These are phyloP conservation scores for Proales similis DNA, from an alignment of 1,140 invertebrate species.

Conservation along the genomic window DNA sequence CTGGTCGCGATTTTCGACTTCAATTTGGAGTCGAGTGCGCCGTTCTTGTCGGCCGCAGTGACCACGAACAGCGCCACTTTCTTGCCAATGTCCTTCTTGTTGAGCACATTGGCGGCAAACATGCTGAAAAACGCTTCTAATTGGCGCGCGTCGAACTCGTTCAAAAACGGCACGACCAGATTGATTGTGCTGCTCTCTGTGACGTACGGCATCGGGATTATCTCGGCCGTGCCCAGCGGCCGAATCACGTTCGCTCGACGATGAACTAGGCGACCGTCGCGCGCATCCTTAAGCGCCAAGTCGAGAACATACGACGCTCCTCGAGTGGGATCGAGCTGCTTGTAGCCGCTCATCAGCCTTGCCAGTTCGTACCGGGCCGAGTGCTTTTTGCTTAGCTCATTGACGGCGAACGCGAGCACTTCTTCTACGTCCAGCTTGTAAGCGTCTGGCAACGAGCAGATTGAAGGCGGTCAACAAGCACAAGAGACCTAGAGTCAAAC, in stretches of 20 bases:
- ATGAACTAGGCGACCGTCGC: constrained; percentile 40
- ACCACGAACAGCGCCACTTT: constrained; percentile 23
- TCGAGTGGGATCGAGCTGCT: constrained; percentile 72
- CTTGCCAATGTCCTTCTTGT: constrained; percentile 34
- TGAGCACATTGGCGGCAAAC: constrained; percentile 18
- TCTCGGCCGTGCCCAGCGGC: constrained; percentile 71
- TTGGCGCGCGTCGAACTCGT: constrained; percentile 10
- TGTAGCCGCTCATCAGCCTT: constrained; percentile 69
- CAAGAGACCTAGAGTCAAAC: constrained; percentile 40
- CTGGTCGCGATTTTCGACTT: constrained; percentile 42
- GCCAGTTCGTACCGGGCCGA: constrained; percentile 54
- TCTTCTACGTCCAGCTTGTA: constrained; percentile 64
- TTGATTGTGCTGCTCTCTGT: constrained; percentile 75
- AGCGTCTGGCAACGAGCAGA: constrained; percentile 49
- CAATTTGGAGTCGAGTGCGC: constrained; percentile 51
- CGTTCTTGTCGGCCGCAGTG: background rate
- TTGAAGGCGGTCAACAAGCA: constrained; percentile 23
- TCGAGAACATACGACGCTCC: constrained; percentile 82
- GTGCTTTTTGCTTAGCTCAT: constrained; percentile 59
- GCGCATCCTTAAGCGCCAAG: constrained; percentile 56
- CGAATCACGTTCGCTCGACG: constrained; percentile 55
- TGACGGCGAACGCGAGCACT: constrained; percentile 58
- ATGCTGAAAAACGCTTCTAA: constrained; percentile 23
- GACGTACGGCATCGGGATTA: constrained; percentile 78
- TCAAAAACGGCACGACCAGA: constrained; percentile 60